Evolutionary conservation across 92 coral and sea anemone genomes (phyloP), one percentile per base, ranked within the genome.

Genomic region (Umimayanthus kanabou): DNA sequence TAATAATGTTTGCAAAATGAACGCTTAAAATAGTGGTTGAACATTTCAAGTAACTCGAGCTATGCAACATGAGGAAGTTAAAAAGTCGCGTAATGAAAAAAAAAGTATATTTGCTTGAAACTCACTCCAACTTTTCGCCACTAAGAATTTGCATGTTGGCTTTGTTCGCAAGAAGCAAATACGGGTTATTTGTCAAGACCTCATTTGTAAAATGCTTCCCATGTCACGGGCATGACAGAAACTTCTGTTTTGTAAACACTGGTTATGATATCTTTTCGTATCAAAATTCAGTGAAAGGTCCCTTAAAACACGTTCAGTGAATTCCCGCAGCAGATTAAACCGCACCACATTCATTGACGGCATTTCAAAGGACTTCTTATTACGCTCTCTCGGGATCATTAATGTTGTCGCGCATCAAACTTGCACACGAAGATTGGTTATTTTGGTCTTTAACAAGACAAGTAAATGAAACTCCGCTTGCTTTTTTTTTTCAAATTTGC

Each of bases 141-240:
- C 81, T 22, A 61, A 88, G 90, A 90, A 95, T 95, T 95, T 89
- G 98, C 98, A 95, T 95, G 90, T 95, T 91, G 43, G 93, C 93
- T 95, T 93, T 95, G 98, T 95, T 89, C 92, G 76, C 77, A 37
- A 76, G 85, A 88, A 85, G 85, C 81, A 81, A 92, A 89, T 85
- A 89, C 80, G 29, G 85, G 85, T 57, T 88, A 89, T 92, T 89
- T 92, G 88, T 89, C 84, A 85, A 73, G 73, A 67, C 47, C 26
- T 28, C 65, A 89, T 81, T 76, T 80, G 39, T 86, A 91, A 92
- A 89, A 92, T 75, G 90, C 89, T 75, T 77, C 64, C 90, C 90
- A 78, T 55, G 86, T 66, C 79, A 80, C 76, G 76, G 42, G 79
- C 53, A 66, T 91, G 94, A 89, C 92, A 88, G 92, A 42, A 88